Conservation (phyloP, 2,888 invertebrate species). For the Coenonympha arcania region DNA sequence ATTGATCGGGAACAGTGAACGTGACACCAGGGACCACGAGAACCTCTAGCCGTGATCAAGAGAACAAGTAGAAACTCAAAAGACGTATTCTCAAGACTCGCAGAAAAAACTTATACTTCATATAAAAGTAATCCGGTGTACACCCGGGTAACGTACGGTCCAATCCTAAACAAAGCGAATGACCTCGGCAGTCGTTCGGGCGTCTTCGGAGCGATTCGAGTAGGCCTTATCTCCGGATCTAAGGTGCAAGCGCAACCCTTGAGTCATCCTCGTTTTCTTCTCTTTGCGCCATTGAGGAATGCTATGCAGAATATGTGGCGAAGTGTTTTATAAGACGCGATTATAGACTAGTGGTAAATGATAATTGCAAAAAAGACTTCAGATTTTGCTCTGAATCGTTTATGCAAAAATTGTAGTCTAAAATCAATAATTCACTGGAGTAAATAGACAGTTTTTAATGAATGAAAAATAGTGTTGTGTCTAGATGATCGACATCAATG, state of each 20-base stretch:
- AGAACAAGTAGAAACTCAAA: too few species aligned
- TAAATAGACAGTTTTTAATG: too few species aligned
- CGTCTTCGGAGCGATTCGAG: conserved; percentile 43
- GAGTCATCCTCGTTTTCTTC: conserved; percentile 29
- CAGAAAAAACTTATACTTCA: too few species aligned
- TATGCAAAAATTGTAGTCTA: too few species aligned
- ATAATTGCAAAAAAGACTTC: background rate
- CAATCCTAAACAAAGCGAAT: conserved; percentile 47
- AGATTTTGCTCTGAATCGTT: background rate
- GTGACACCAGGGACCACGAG: too few species aligned
- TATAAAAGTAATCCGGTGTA: background rate
- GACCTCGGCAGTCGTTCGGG: conserved; percentile 57
- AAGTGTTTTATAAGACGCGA: conserved; percentile 10
- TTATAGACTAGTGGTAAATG: background rate
- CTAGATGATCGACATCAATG: too few species aligned
- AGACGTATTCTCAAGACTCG: too few species aligned
- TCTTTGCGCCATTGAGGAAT: conserved; percentile 20
- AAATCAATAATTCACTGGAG: too few species aligned
- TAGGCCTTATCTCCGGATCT: conserved; percentile 58
- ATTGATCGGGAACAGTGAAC: too few species aligned
- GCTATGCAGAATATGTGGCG: conserved; percentile 22
- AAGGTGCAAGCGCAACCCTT: conserved; percentile 56
- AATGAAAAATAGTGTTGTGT: too few species aligned
- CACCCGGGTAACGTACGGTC: background rate
- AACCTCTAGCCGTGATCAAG: too few species aligned